phyloP scores from a whole-genome alignment of 2,797 vertebrate genomes.

The Ispidina lecontei region DNA sequence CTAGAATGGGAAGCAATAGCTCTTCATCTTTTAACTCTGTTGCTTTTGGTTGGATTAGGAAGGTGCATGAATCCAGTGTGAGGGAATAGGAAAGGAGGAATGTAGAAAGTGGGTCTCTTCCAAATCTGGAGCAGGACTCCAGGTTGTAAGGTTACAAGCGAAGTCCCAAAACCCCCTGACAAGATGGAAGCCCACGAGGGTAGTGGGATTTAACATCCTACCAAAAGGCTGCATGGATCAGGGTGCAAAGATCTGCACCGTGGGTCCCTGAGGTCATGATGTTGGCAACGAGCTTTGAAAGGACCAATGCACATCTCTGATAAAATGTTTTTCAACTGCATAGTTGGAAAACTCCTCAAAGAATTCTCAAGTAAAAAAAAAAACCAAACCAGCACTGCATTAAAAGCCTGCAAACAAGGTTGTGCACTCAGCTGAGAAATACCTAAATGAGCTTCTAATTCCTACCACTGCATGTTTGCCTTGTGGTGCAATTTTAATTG shows the following conservation, averaged over 20 bases:
- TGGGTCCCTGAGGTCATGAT: fast-evolving
- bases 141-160: neutral
- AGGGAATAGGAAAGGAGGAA: neutral
- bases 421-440: neutral
- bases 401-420: neutral
- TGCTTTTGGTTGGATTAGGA: neutral
- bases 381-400: neutral
- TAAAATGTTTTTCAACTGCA: neutral
- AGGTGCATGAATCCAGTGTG: neutral
- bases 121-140: neutral
- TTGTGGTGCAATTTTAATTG: neutral
- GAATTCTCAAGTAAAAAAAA: neutral
- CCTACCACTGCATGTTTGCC: neutral
- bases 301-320: fast-evolving
- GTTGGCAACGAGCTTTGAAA: neutral
- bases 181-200: neutral
- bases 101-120: neutral
- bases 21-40: neutral
- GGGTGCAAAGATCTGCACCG: neutral
- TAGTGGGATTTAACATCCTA: neutral
- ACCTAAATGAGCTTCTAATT: neutral
- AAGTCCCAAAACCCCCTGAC: neutral
- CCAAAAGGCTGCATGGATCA: neutral
- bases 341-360: neutral
- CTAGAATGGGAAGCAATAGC: neutral